phyloP scores from a whole-genome alignment of 2,888 invertebrate species.

The Stenchaetothrips biformis region DNA sequence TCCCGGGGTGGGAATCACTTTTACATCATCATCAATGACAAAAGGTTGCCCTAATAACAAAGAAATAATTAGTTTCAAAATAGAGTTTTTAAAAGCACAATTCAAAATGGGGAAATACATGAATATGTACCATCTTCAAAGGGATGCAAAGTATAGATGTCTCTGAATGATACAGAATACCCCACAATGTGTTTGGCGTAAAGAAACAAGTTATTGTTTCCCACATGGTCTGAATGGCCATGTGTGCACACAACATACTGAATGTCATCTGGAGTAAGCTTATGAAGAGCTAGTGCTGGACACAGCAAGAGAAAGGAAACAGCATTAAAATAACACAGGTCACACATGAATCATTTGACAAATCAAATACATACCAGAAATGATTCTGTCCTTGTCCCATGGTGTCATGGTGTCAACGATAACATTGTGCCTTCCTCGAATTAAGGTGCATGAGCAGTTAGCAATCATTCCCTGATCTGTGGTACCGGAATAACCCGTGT shows the following conservation, averaged over 20 bases:
- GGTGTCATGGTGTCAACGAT: slow-evolving; percentile 95
- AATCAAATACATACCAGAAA: slow-evolving; percentile 38
- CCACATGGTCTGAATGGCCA: slow-evolving; percentile 91
- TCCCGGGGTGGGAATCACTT: slow-evolving; percentile 80
- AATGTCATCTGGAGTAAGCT: slow-evolving; percentile 58
- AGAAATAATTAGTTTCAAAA: neutral
- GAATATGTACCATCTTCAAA: slow-evolving; percentile 57
- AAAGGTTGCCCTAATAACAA: slow-evolving; percentile 55
- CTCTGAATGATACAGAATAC: slow-evolving; percentile 57
- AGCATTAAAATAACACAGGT: neutral
- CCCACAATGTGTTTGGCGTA: slow-evolving; percentile 83
- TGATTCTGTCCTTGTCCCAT: slow-evolving; percentile 74
- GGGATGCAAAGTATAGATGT: slow-evolving; percentile 48
- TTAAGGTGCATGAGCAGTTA: slow-evolving; percentile 79
- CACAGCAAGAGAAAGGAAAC: slow-evolving; percentile 37
- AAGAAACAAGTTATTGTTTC: slow-evolving; percentile 86
- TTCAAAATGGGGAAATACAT: slow-evolving; percentile 29
- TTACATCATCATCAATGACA: slow-evolving; percentile 59
- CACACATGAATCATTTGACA: slow-evolving; percentile 46
- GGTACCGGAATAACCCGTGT: slow-evolving; percentile 63
- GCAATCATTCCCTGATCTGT: slow-evolving; percentile 58
- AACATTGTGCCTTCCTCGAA: slow-evolving; percentile 69
- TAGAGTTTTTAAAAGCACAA: slow-evolving; percentile 29
- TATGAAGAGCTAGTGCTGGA: slow-evolving; percentile 53
- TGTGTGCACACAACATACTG: slow-evolving; percentile 80